These are phyloP conservation scores for Aptenodytes patagonicus DNA, from an alignment of 2,113 vertebrate genomes.

Conservation along the genomic window DNA sequence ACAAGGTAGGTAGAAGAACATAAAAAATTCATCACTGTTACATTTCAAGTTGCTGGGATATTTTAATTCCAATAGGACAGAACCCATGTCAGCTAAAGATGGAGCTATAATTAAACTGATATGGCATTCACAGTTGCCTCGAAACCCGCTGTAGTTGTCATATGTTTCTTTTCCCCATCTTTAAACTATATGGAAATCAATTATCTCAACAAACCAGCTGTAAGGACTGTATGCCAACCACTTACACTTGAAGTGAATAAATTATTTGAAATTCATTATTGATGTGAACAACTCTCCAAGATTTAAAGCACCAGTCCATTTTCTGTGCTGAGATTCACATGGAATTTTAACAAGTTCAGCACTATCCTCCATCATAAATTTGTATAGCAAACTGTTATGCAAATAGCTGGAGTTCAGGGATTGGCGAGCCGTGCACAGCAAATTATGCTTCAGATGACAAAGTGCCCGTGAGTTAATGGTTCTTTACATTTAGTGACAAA, in stretches of 20 bases:
- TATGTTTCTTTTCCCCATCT: conserved; percentile 80
- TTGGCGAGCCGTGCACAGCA: neutral
- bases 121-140: conserved; percentile 71
- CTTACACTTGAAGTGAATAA: conserved; percentile 92
- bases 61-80: conserved; percentile 84
- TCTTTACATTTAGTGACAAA: conserved; percentile 80
- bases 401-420: conserved; percentile 72
- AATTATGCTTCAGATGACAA: conserved; percentile 68
- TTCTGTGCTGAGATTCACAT: conserved; percentile 65
- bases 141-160: conserved; percentile 71
- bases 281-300: conserved; percentile 82
- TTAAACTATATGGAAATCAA: conserved; percentile 95
- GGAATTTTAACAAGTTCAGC: conserved; percentile 83
- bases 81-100: conserved; percentile 78
- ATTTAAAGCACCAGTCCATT: conserved; percentile 78
- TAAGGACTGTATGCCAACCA: conserved; percentile 88
- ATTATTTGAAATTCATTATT: conserved; percentile 94
- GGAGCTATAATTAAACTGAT: conserved; percentile 84
- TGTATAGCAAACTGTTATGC: conserved; percentile 67
- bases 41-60: conserved; percentile 78
- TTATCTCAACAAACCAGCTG: conserved; percentile 93
- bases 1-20: conserved; percentile 70
- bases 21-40: conserved; percentile 84
- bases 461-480: conserved; percentile 71
- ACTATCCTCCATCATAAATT: conserved; percentile 58